Evolutionary conservation across 1,140 invertebrate genomes (phyloP).

Genomic region (Lysiphlebus fabarum): DNA sequence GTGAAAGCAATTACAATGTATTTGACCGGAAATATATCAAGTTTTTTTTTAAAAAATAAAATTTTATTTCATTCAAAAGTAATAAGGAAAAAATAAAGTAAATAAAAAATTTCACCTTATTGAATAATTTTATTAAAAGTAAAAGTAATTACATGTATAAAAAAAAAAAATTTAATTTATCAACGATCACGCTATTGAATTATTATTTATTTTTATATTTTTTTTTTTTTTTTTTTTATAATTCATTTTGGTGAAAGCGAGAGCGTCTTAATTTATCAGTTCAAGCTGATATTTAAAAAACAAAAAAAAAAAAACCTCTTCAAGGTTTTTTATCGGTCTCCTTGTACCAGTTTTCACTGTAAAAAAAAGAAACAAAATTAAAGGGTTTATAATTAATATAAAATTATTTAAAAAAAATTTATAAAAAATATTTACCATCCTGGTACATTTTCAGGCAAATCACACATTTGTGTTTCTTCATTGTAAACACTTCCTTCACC

Average conservation of each 20-base stretch:
- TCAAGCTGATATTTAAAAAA: constrained; percentile 37
- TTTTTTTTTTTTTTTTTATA: not conserved
- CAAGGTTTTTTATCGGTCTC: constrained; percentile 56
- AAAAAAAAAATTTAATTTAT: not conserved
- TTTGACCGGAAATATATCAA: too few relatives aligned
- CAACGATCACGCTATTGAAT: not conserved
- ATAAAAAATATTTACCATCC: constrained; percentile 67
- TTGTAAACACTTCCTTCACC: constrained; percentile 83
- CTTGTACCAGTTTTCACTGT: constrained; percentile 84
- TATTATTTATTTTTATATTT: not conserved
- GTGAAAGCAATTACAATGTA: too few relatives aligned
- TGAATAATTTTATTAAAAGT: constrained; percentile 21
- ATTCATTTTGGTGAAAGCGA: constrained; percentile 9
- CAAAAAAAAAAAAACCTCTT: not conserved
- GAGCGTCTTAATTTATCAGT: constrained; percentile 47
- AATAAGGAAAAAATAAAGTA: too few relatives aligned
- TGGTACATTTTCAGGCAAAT: constrained; percentile 80
- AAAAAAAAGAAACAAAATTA: constrained; percentile 40
- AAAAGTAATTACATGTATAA: constrained; percentile 20
- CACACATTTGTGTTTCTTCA: constrained; percentile 75
- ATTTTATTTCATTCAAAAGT: too few relatives aligned
- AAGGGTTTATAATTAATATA: not conserved
- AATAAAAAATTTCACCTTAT: not conserved
- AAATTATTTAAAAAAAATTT: not conserved
- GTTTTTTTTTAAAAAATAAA: too few relatives aligned